phyloP scores from a whole-genome alignment of 1,140 invertebrate species.

The Drosophila subobscura region DNA sequence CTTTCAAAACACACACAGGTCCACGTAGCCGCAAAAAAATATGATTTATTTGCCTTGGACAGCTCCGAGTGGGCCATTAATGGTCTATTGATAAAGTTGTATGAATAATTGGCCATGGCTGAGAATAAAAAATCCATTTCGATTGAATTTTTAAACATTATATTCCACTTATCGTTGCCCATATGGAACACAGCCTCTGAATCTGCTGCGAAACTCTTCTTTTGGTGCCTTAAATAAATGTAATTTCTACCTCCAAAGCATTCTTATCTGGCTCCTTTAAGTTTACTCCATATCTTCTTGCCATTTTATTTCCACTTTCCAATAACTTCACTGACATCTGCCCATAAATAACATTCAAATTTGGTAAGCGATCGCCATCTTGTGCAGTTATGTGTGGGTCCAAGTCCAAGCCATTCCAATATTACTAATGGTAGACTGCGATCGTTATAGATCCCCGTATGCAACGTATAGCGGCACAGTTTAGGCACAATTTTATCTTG shows the following conservation, averaged over 20 bases:
- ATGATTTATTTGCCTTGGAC: constrained; percentile 61
- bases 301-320: background rate
- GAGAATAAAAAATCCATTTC: constrained; percentile 10
- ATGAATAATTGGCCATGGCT: constrained; percentile 38
- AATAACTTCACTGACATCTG: constrained; percentile 9
- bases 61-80: constrained; percentile 34
- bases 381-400: constrained; percentile 16
- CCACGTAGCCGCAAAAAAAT: constrained; percentile 24
- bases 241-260: no score
- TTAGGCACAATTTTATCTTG: constrained; percentile 38
- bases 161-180: constrained; percentile 1
- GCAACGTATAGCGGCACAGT: constrained; percentile 15
- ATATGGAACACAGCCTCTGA: background rate
- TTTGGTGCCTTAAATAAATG: no score
- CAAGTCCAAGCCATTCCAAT: constrained; percentile 39
- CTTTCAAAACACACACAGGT: constrained; percentile 55
- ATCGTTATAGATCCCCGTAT: constrained; percentile 29
- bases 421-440: constrained; percentile 49
- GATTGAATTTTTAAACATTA: constrained; percentile 11
- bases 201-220: no score
- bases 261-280: no score
- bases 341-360: constrained; percentile 24
- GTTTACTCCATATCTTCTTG: no score
- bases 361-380: constrained; percentile 46
- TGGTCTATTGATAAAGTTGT: constrained; percentile 44